Evolutionary conservation across 2,888 invertebrate genomes (phyloP).

Genomic region (Dugesia japonica): DNA sequence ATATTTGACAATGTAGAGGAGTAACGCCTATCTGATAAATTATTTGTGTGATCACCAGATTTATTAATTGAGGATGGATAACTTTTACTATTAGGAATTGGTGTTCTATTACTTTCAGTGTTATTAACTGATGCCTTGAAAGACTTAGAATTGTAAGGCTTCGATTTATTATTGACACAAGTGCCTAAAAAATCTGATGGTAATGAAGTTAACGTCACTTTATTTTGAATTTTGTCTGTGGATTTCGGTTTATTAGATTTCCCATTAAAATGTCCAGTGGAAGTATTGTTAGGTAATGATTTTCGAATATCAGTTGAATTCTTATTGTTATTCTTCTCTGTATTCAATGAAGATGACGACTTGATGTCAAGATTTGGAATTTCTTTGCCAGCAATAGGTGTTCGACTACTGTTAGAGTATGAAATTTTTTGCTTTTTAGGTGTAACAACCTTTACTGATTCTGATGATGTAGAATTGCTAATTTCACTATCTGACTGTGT

Average conservation of each 20-base stretch:
- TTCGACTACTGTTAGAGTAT: background rate
- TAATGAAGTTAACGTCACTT: background rate
- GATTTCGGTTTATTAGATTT: background rate
- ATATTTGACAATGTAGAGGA: background rate
- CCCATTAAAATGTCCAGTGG: background rate
- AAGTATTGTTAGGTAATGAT: background rate
- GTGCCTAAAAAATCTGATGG: constrained; percentile 2
- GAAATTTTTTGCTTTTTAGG: background rate
- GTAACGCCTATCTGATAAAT: background rate
- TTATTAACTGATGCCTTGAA: background rate
- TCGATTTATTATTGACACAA: background rate
- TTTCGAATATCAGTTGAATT: background rate
- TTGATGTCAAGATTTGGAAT: background rate
- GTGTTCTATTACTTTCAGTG: background rate
- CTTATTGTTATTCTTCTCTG: background rate
- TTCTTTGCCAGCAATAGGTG: background rate
- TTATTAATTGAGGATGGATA: background rate
- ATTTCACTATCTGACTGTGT: constrained; percentile 2
- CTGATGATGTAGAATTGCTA: background rate
- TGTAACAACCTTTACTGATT: background rate
- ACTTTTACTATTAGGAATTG: background rate
- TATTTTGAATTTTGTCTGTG: background rate
- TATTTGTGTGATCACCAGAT: background rate
- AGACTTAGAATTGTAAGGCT: constrained; percentile 12
- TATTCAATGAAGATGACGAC: background rate